A percentile compares a stretch with the other conserved stretches of the same genome.
phyloP scores from a whole-genome alignment of 2,113 vertebrate species.

The Himantopus leucocephalus region DNA sequence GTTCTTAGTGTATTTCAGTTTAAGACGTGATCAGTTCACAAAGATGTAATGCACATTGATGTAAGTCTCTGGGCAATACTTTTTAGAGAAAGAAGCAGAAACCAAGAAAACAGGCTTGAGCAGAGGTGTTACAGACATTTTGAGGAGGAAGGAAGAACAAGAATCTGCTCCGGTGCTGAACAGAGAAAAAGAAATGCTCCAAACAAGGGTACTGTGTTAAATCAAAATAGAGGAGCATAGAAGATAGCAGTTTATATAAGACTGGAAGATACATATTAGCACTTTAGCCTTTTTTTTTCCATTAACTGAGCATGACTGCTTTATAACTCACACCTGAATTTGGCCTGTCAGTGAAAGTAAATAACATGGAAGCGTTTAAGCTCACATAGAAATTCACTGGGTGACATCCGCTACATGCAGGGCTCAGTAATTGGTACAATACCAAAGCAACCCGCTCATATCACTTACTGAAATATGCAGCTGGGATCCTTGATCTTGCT shows the following conservation, averaged over 20 bases:
- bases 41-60: not conserved
- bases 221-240: not conserved
- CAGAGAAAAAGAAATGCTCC: not conserved
- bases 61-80: not conserved
- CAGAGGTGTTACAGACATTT: not conserved
- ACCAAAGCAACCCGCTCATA: not conserved
- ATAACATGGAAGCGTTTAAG: not conserved
- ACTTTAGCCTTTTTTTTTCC: not conserved
- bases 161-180: not conserved
- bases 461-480: not conserved
- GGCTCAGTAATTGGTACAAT: not conserved
- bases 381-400: not conserved
- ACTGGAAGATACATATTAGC: not conserved
- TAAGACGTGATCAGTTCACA: not conserved
- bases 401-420: not conserved
- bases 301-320: not conserved
- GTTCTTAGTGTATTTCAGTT: not conserved
- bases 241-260: not conserved
- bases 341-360: not conserved
- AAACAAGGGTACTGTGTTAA: not conserved
- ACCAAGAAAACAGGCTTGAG: not conserved
- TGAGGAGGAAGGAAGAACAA: not conserved
- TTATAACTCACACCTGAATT: not conserved
- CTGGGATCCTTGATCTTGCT: not conserved
- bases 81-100: not conserved